Base-by-base conservation (phyloP, 2,113 vertebrate species). In the Zapus hudsonius region DNA sequence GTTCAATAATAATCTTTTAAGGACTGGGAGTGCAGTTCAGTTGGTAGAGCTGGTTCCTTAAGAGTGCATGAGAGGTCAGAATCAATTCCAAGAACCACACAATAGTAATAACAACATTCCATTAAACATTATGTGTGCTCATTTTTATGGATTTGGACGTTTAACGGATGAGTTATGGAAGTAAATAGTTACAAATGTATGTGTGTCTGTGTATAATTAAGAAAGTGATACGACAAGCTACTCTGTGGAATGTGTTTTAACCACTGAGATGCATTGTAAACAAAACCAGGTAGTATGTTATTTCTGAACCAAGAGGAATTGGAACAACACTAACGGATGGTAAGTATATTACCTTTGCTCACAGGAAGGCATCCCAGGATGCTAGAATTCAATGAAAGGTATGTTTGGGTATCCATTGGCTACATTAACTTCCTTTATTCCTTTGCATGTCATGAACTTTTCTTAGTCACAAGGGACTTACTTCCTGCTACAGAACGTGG, bases 231-330 rank as follows among this genome's bases (percentile, higher is more conserved):
- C 74, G 15, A 11, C 8, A 72, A 81, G 10, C 12, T 94, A 4
- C 93, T 79, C n/a, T 70, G 2, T 44, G 69, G 15, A 17, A 66
- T 75, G 81, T 89, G 29, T 38, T 23, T 82, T 92, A 83, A 52
- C 16, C 2, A 42, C 38, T 80, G 73, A 64, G 44, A 64, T 94
- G 82, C 55, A 61, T 75, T 67, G 6, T 40, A 80, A 84, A 84
- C 57, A 31, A 84, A 61, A 33, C 0, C 2, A 31, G 23, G 4
- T 73, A n/a, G 4, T 64, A 0, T 73, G 22, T 40, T 47, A 64
- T 52, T 93, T 87, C 63, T 78, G 55, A 84, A 63, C 20, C 11
- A 76, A 89, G n/a, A 95, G 20, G 23, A 85, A 76, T 83, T 59
- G 63, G 12, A 70, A 9, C 10, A n/a, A 52, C 52, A 15, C 5